phyloP scores from a whole-genome alignment of 2,888 invertebrate genomes.

The Chrysotoxum bicinctum region DNA sequence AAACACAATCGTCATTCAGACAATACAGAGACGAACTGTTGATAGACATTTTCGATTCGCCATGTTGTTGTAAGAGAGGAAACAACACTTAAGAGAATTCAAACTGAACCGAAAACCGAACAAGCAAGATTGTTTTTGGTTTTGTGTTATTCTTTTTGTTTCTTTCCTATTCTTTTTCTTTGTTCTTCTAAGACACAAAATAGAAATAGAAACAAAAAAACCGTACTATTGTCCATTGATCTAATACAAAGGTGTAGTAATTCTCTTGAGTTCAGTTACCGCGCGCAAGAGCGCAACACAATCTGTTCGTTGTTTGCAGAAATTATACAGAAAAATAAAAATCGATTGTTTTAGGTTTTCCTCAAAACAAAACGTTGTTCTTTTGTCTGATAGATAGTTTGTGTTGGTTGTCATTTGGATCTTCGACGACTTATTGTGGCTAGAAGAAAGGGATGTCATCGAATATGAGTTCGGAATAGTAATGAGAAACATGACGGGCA shows the following conservation, averaged over 20 bases:
- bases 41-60: slow-evolving; percentile 48
- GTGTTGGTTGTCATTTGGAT: neutral
- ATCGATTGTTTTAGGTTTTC: slow-evolving; percentile 41
- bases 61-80: slow-evolving; percentile 32
- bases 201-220: neutral
- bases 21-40: slow-evolving; percentile 63
- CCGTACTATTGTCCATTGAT: slow-evolving; percentile 57
- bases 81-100: slow-evolving; percentile 21
- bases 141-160: slow-evolving; percentile 23
- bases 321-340: slow-evolving; percentile 44
- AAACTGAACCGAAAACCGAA: slow-evolving; percentile 11
- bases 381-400: slow-evolving; percentile 25
- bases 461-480: slow-evolving; percentile 61
- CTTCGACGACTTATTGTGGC: neutral
- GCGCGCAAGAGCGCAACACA: neutral
- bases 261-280: slow-evolving; percentile 59
- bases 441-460: slow-evolving; percentile 25
- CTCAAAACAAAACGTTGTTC: slow-evolving; percentile 30
- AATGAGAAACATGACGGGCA: slow-evolving; percentile 54
- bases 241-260: slow-evolving; percentile 32
- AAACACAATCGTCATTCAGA: neutral
- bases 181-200: neutral
- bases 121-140: slow-evolving; percentile 33
- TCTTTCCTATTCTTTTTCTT: neutral
- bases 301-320: slow-evolving; percentile 37